A percentile compares a stretch with the other conserved stretches of the same genome.
phyloP scores from a whole-genome alignment of 2,797 vertebrate genomes.

The Fistularia tabacaria region DNA sequence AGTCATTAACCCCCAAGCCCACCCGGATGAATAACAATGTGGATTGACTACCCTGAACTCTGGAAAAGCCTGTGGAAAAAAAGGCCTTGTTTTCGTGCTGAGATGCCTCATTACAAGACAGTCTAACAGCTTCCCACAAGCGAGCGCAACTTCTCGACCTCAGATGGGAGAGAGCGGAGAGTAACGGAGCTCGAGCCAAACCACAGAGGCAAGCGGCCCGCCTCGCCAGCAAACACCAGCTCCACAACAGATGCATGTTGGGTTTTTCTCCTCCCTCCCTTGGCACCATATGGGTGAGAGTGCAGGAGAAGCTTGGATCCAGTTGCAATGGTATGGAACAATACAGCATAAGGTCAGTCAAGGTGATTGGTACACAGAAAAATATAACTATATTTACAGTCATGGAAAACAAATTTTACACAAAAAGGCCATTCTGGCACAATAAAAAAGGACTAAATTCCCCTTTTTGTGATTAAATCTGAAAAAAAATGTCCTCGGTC shows the following conservation, averaged over 20 bases:
- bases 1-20: not conserved
- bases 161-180: conserved; percentile 58
- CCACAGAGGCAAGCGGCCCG: conserved; percentile 58
- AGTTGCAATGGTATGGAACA: conserved; percentile 17
- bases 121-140: conserved; percentile 58
- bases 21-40: conserved; percentile 10
- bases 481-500: too few relatives aligned
- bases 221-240: conserved; percentile 59
- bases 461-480: too few relatives aligned
- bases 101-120: conserved; percentile 56
- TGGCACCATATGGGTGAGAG: not conserved
- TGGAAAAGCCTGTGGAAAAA: conserved; percentile 40
- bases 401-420: too few relatives aligned
- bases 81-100: conserved; percentile 60
- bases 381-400: too few relatives aligned
- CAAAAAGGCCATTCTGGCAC: too few relatives aligned
- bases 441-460: too few relatives aligned
- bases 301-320: not conserved
- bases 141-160: conserved; percentile 66
- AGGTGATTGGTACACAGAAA: too few relatives aligned
- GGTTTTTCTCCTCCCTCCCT: conserved; percentile 15
- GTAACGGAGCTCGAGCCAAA: conserved; percentile 53
- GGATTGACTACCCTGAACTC: conserved; percentile 49
- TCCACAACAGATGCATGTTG: conserved; percentile 45
- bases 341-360: too few relatives aligned